Conservation (phyloP, 2,797 vertebrate genomes). For the Paguma larvata region DNA sequence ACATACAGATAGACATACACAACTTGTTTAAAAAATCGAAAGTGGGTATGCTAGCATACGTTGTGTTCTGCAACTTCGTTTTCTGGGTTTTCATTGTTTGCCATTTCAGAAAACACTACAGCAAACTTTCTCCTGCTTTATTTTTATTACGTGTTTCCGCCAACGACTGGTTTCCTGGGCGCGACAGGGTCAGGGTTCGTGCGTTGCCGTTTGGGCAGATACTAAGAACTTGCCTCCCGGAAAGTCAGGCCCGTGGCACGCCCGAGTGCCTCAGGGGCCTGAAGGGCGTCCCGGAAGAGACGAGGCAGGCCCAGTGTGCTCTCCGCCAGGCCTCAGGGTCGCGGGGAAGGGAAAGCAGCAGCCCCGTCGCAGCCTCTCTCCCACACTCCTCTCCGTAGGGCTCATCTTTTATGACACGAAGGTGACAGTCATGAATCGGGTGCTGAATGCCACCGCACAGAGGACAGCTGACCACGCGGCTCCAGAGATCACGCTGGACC, state of each 20-base stretch:
- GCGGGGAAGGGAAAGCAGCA: background rate
- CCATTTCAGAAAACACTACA: background rate
- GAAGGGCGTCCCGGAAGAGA: background rate
- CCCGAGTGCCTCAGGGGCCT: background rate
- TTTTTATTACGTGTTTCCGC: too few relatives aligned
- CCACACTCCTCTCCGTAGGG: slow-evolving; percentile 84
- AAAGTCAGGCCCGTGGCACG: fast-evolving
- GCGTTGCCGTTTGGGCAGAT: fast-evolving
- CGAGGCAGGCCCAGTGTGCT: background rate
- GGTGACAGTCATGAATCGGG: slow-evolving; percentile 97
- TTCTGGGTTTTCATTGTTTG: background rate
- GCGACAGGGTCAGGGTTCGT: too few relatives aligned
- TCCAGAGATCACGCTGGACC: slow-evolving; percentile 98
- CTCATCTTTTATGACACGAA: slow-evolving; percentile 99
- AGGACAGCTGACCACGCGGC: slow-evolving; percentile 98
- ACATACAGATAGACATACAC: background rate
- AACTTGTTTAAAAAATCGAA: background rate
- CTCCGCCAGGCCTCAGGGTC: background rate
- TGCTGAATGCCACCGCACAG: slow-evolving; percentile 97
- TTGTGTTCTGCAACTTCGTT: background rate
- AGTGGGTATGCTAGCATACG: background rate
- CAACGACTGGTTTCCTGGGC: background rate
- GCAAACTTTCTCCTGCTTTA: background rate
- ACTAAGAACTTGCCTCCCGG: background rate
- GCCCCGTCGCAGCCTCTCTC: background rate